A percentile compares a stretch with the other conserved stretches of the same genome.
Conservation (phyloP, 2,797 vertebrate genomes). For the Neopelma chrysocephalum region DNA sequence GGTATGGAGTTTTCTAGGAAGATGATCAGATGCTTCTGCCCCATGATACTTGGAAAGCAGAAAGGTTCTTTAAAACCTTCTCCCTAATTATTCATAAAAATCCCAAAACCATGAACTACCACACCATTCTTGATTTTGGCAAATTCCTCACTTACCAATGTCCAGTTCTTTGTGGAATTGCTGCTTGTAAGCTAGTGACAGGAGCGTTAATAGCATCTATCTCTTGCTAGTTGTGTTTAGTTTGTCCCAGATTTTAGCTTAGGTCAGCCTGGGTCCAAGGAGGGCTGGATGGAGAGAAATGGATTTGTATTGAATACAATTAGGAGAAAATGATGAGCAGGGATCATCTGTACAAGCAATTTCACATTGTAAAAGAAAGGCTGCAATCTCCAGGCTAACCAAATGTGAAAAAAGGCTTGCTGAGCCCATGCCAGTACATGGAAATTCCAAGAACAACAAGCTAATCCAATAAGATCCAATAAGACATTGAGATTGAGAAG, state of each 20-base stretch:
- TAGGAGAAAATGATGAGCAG: background rate
- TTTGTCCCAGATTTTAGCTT: background rate
- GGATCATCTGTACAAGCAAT: background rate
- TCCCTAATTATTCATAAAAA: background rate
- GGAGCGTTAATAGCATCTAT: background rate
- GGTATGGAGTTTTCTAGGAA: background rate
- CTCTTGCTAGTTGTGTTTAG: background rate
- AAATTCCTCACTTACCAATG: background rate
- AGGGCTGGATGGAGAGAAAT: background rate
- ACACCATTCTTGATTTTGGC: background rate
- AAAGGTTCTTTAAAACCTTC: background rate
- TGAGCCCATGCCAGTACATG: slow-evolving; percentile 26
- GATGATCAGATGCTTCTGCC: background rate
- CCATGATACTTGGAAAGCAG: background rate
- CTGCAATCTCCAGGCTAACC: slow-evolving; percentile 9
- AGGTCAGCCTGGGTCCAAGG: background rate
- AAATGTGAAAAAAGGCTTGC: slow-evolving; percentile 30
- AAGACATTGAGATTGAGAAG: slow-evolving; percentile 55
- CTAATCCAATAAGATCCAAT: slow-evolving; percentile 65
- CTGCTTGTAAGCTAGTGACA: background rate
- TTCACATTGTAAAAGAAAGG: background rate
- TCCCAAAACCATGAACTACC: background rate
- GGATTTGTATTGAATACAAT: background rate
- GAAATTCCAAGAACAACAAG: slow-evolving; percentile 68
- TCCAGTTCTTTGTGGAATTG: background rate